These are phyloP conservation scores for Drosophila punjabiensis DNA, from an alignment of 1,140 invertebrate genomes.

Conservation along the genomic window DNA sequence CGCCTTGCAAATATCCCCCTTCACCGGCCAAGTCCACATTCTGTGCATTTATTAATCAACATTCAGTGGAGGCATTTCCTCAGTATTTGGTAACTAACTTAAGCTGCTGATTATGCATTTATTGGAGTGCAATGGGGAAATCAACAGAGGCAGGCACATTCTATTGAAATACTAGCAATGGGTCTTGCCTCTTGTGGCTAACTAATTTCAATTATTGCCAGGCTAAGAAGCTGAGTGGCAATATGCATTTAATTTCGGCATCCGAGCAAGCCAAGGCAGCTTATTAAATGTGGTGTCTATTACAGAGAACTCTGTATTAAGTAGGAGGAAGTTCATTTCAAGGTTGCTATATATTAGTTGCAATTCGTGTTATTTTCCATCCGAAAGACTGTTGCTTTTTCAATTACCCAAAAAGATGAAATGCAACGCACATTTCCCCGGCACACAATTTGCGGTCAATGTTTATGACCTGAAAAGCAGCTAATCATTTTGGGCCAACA, in stretches of 20 bases:
- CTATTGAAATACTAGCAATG: conserved; percentile 27
- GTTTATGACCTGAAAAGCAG: background rate
- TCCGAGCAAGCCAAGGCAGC: background rate
- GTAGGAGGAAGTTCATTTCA: background rate
- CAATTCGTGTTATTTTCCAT: background rate
- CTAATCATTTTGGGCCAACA: conserved; percentile 13
- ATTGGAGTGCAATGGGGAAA: conserved; percentile 62
- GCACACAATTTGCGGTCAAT: conserved; percentile 13
- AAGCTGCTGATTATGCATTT: conserved; percentile 61
- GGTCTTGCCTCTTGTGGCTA: conserved; percentile 50
- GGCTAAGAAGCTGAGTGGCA: conserved; percentile 1
- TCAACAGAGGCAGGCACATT: conserved; percentile 31
- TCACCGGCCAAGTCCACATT: background rate
- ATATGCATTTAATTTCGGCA: conserved; percentile 25
- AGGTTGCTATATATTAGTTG: too few species aligned
- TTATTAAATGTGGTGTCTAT: conserved; percentile 2
- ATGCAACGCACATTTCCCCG: background rate
- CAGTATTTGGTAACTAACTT: conserved; percentile 2
- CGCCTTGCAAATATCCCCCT: background rate
- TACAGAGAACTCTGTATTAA: background rate
- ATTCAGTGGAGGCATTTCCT: background rate
- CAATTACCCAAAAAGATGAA: conserved; percentile 10
- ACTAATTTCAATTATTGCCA: conserved; percentile 55
- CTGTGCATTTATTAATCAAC: conserved; percentile 18
- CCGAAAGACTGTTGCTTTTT: background rate